A percentile compares a stretch with the other conserved stretches of the same genome.
phyloP scores from a whole-genome alignment of 1,140 invertebrate species.

The Trissolcus basalis region DNA sequence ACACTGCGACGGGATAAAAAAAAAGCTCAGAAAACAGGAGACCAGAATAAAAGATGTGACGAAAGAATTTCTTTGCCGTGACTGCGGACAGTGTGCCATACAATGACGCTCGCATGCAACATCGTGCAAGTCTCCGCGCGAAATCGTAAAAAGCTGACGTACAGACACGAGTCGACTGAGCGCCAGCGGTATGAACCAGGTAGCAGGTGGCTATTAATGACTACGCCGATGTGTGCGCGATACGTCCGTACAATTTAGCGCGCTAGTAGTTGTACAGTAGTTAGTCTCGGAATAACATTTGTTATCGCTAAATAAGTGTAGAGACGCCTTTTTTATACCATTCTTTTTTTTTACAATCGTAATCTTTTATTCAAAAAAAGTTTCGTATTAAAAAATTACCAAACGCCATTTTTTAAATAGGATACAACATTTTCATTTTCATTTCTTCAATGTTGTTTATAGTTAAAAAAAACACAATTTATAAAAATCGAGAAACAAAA shows the following conservation, averaged over 20 bases:
- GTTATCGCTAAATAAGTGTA: conserved; percentile 26
- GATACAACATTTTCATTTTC: too few species aligned
- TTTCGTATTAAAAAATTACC: too few species aligned
- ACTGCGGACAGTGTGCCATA: neutral
- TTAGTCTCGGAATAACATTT: conserved; percentile 21
- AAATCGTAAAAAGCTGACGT: conserved; percentile 30
- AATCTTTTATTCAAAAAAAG: neutral
- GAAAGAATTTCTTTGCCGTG: conserved; percentile 4
- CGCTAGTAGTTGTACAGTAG: neutral
- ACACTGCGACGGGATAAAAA: neutral
- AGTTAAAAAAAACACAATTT: too few species aligned
- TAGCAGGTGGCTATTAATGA: conserved; percentile 52
- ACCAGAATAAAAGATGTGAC: neutral
- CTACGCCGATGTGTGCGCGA: conserved; percentile 18
- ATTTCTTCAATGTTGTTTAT: too few species aligned
- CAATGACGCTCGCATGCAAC: conserved; percentile 6
- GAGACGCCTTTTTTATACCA: neutral
- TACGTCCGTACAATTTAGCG: neutral
- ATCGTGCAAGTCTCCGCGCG: conserved; percentile 5
- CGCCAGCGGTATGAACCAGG: conserved; percentile 20
- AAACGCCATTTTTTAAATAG: too few species aligned
- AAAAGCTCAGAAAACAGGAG: neutral
- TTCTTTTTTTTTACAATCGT: neutral
- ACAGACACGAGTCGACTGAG: conserved; percentile 27
- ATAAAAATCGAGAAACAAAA: too few species aligned